Evolutionary conservation across 2,888 invertebrate genomes (phyloP), one percentile per base, ranked within the genome.

Genomic region (Latrodectus elegans): DNA sequence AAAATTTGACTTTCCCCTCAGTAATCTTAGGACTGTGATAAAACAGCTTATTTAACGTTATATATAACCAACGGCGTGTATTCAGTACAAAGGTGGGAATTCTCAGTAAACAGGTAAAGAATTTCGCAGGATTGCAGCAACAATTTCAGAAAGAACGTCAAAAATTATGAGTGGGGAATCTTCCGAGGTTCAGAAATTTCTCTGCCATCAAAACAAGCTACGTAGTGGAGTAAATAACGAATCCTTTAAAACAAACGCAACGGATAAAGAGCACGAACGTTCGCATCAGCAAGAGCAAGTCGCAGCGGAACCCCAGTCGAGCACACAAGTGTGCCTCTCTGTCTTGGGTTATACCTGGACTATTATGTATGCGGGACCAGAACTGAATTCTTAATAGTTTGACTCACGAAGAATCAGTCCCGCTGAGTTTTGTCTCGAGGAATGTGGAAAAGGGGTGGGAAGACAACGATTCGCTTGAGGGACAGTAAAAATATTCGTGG

Each of bases 331-430:
- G 53, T 14, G 53, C n/a, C 12, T 53, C 52, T 1, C 22, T 14
- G 51, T 55, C 15, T 55, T 55, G 55, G 55, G 55, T 15, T 55
- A 55, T 11, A 14, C 11, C 72, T 72, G 17, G 49, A 22, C 53
- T 72, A 81, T 86, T 86, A 86, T 77, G 81, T 81, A 86, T 86
- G 81, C 86, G 72, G 65, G 49, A 49, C 67, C 15, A 11, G 55
- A 55, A 74, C 75, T 68, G 81, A 71, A 55, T 71, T 64, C 81
- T 76, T 81, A 86, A 86, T 86, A 81, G 81, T 81, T 76, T 76
- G 38, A 38, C 76, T 86, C 86, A 86, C 86, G 86, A 71, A 86
- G 81, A 86, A 86, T 86, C 81, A 86, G 81, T 80, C 70, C 17
- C 12, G 22, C 51, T 22, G 15, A 84, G 76, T 81, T 77, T 81